Base-by-base conservation (phyloP, 2,113 vertebrate genomes). In the Jacana jacana region DNA sequence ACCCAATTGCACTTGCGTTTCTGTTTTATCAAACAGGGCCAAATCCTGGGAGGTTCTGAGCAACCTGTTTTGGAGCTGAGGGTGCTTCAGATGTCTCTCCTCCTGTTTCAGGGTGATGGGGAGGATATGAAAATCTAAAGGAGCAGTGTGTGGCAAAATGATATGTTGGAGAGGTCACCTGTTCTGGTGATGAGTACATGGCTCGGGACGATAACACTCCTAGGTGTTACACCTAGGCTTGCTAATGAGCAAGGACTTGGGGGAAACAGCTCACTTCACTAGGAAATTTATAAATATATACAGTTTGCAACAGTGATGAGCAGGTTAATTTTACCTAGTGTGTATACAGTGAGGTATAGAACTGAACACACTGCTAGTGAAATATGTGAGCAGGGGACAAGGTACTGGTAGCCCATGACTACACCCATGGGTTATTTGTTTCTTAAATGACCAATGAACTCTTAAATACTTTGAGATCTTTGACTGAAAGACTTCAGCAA, bases 121-220 rank as follows among this genome's bases (percentile, higher is more conserved):
- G 40, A 80, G 19, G n/a, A n/a, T 48, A 51, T 10, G 20, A 86
- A 88, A 82, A 81, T 48, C 52, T 80, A 49, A 61, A 70, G 51
- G 17, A 78, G 48, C 17, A n/a, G 11, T 20, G 17, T 35, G 19
- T 57, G 54, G 39, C 2, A 0, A 86, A 88, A 78, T 22, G 27
- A 49, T 35, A 63, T 25, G 11, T 30, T 63, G 57, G 55, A 49
- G 55, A 66, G 17, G 51, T 52, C 13, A 7, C 8, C 10, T 24
- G 40, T 60, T 78, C 46, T 63, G 51, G 81, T 81, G 49, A 31
- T 14, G 52, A 66, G 18, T 33, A 54, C 18, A 5, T 1, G 1
- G 54, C 14, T 84, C 8, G 7, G n/a, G 27, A 30, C 1, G 0
- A 6, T 28, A 88, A 49, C 0, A 4, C 23, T 49, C 14, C 6